phyloP scores from a whole-genome alignment of 2,113 vertebrate species.

The Todiramphus chloris region DNA sequence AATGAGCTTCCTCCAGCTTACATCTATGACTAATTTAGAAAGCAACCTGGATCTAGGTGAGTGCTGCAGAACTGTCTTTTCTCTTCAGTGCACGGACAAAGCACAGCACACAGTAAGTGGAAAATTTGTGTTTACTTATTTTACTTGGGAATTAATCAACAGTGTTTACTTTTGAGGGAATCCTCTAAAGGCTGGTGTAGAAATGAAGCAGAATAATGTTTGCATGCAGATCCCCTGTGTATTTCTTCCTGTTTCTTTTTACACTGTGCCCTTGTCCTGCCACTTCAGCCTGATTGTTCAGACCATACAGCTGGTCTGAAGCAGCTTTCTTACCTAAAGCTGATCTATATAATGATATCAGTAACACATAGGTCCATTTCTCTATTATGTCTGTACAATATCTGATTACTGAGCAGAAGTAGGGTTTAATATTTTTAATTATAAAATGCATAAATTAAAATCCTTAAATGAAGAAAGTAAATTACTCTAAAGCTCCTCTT shows the following conservation, averaged over 20 bases:
- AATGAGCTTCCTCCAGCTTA: conserved; percentile 46
- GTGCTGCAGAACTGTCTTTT: conserved; percentile 6
- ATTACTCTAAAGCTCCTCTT: not conserved
- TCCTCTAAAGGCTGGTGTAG: conserved; percentile 60
- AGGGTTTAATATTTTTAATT: conserved; percentile 9
- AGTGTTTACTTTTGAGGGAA: conserved; percentile 73
- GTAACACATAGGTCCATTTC: not conserved
- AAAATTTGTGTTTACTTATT: conserved; percentile 58
- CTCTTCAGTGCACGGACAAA: conserved; percentile 63
- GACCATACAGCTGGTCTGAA: conserved; percentile 11
- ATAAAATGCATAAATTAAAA: not conserved
- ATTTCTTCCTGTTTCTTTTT: conserved; percentile 60
- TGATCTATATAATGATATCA: not conserved
- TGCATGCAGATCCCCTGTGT: conserved; percentile 50
- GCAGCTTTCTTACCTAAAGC: conserved; percentile 32
- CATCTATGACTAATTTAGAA: conserved; percentile 62
- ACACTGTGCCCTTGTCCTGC: conserved; percentile 25
- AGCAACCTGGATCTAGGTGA: conserved; percentile 75
- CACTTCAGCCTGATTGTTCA: conserved; percentile 29
- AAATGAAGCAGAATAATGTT: conserved; percentile 65
- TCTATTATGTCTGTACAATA: not conserved
- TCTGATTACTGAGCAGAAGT: conserved; percentile 23
- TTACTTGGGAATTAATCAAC: conserved; percentile 73
- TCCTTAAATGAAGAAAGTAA: not conserved
- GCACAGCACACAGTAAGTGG: conserved; percentile 72